Base-by-base conservation (phyloP, 2,113 vertebrate species). In the Cyanoliseus patagonus region DNA sequence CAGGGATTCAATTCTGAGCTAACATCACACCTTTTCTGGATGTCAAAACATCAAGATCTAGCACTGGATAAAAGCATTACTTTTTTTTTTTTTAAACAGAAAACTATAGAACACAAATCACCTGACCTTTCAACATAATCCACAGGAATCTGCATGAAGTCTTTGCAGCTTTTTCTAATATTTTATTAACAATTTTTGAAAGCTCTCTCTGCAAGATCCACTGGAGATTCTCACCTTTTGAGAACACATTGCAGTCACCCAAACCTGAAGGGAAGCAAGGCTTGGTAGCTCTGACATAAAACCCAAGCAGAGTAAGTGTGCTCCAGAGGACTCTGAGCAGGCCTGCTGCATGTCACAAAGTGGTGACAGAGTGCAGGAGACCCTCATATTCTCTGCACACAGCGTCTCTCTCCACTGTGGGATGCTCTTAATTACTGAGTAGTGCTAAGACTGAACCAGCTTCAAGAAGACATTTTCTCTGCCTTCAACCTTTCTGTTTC, bases 401-500 rank as follows among this genome's bases (percentile, higher is more conserved):
- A 17, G 57, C 0, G 41, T 66, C 37, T 73, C 85, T 66, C 41
- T 73, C 85, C 55, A 51, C 59, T 3, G 0, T 1, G 44, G 37
- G 64, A 90, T 1, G 0, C 53, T 72, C 42, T 64, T 62, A 82
- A 27, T 52, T 91, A 69, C 77, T 17, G 16, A 90, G 88, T 31
- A 78, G 62, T 12, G 83, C 66, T 52, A 92, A 79, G 39, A 35
- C 52, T 76, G 63, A 87, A 59, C 31, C 67, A 75, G 81, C 86
- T 68, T 92, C 83, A 91, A 85, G 74, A 72, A 27, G n/a, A 80
- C 59, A 27, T 92, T 91, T 82, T 87, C 63, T n/a, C 55, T 76
- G 49, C 83, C 88, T 89, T 84, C 77, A 80, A 87, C 79, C 53
- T 87, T 86, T 79, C 79, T 92, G 47, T 18, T 97, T 91, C 88